Base-by-base conservation (phyloP, 2,113 vertebrate genomes). In the Ceyx margarethae region DNA sequence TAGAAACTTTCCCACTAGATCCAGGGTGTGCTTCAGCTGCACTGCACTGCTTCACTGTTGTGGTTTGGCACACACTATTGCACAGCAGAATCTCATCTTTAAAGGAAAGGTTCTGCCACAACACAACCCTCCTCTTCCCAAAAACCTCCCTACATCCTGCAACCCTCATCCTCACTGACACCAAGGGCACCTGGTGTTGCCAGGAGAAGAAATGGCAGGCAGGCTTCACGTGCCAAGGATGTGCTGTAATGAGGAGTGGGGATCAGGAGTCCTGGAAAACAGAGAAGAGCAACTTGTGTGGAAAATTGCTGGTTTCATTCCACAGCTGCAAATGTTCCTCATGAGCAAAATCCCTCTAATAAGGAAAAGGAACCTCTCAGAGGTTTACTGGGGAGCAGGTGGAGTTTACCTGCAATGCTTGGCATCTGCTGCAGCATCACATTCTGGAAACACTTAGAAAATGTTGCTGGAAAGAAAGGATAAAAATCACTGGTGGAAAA, bases 281-380 rank as follows among this genome's bases (percentile, higher is more conserved):
- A 35, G 13, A 48, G 45, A 66, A 51, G 74, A 85, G 22, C 29
- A 53, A 45, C 43, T 54, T 81, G 48, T 4, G 57, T 79, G 71
- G 89, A 28, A 91, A 95, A 91, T 75, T 60, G 66, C 46, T 75
- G 3, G 50, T 95, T 91, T 81, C 82, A 46, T 78, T 58, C 72
- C 43, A 12, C 42, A 14, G 15, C 88, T 85, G 71, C 88, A 58
- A 29, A 58, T 14, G 53, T 75, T 93, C 51, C 64, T 68, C 45
- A 58, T 8, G 25, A 61, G 14, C 74, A 45, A 75, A 20, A n/a
- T 14, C 45, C 31, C 65, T 40, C 4, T 8, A 48, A 15, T 28
- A 48, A 42, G 66, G 37, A 37, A 37, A 37, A 37, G 37, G 10
- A 37, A 58, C 67, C 54, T 28, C 81, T 77, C 35, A 15, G 23